Conservation (phyloP, 2,113 vertebrate genomes). For the Hucho hucho region DNA sequence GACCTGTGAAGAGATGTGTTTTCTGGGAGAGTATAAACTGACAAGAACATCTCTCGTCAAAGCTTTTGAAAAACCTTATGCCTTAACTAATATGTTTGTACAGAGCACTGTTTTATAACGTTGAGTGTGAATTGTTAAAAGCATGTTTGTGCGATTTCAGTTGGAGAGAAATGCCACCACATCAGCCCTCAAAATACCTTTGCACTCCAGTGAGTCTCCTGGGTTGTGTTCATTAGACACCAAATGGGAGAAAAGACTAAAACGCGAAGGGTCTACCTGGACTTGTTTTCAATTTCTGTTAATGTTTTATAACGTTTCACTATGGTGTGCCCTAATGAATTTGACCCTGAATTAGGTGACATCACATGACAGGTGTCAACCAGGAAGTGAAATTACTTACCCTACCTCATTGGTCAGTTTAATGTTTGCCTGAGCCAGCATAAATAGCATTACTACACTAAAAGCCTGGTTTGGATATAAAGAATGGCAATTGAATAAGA, state of each 20-base stretch:
- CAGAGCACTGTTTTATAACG: background rate
- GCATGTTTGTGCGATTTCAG: background rate
- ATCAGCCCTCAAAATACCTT: too few species aligned
- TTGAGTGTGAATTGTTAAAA: background rate
- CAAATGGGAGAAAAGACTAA: too few species aligned
- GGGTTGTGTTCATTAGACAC: too few species aligned
- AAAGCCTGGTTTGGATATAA: background rate
- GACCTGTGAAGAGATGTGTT: background rate
- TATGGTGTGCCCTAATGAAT: too few species aligned
- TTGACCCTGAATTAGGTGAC: too few species aligned
- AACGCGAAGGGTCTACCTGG: too few species aligned
- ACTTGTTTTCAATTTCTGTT: too few species aligned
- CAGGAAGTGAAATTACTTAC: conserved; percentile 7
- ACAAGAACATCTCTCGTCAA: conserved; percentile 22
- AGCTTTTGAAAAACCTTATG: conserved; percentile 36
- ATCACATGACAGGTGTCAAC: background rate
- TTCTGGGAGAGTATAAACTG: background rate
- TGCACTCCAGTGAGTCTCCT: too few species aligned
- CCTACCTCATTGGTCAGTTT: conserved; percentile 25
- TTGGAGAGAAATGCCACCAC: background rate
- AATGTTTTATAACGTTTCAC: too few species aligned
- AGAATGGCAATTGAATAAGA: background rate
- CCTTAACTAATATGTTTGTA: conserved; percentile 51
- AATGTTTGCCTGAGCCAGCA: too few species aligned
- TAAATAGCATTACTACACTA: background rate